Evolutionary conservation across 2,113 vertebrate genomes (phyloP).

Genomic region (Solea solea): DNA sequence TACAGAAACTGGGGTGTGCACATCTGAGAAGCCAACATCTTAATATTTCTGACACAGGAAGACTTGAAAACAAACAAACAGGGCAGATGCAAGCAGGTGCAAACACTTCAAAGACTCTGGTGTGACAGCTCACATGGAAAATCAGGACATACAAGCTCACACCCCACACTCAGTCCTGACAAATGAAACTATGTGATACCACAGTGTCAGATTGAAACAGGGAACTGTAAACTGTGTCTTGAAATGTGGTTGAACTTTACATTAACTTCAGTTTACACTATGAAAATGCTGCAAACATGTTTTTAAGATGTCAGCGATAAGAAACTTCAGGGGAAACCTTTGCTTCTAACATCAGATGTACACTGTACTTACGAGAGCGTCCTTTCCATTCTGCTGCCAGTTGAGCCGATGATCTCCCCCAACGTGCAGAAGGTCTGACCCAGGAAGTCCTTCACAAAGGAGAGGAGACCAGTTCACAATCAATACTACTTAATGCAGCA

Average conservation of each 20-base stretch:
- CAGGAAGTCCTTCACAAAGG: conserved; percentile 75
- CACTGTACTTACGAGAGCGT: conserved; percentile 76
- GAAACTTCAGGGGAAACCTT: too few species aligned
- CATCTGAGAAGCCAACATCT: not conserved
- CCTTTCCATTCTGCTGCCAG: conserved; percentile 75
- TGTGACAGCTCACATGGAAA: not conserved
- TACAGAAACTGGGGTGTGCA: not conserved
- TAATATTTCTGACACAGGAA: not conserved
- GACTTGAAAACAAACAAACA: not conserved
- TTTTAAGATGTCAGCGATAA: too few species aligned
- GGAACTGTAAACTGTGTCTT: too few species aligned
- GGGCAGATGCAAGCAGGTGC: not conserved
- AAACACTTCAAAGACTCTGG: too few species aligned
- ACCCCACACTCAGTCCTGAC: too few species aligned
- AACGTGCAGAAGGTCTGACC: conserved; percentile 83
- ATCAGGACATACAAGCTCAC: not conserved
- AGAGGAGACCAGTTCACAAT: conserved; percentile 6
- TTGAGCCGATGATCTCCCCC: conserved; percentile 80
- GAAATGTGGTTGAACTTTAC: too few species aligned
- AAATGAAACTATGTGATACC: too few species aligned
- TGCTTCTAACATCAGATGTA: too few species aligned
- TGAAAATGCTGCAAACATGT: too few species aligned
- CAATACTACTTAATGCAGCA: not conserved
- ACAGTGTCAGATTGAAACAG: too few species aligned
- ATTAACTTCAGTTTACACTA: too few species aligned